Percentiles rank a stretch among this genome's conserved stretches.
Evolutionary conservation across 2,888 invertebrate genomes (phyloP).

Genomic region (Nephrotoma flavescens): DNA sequence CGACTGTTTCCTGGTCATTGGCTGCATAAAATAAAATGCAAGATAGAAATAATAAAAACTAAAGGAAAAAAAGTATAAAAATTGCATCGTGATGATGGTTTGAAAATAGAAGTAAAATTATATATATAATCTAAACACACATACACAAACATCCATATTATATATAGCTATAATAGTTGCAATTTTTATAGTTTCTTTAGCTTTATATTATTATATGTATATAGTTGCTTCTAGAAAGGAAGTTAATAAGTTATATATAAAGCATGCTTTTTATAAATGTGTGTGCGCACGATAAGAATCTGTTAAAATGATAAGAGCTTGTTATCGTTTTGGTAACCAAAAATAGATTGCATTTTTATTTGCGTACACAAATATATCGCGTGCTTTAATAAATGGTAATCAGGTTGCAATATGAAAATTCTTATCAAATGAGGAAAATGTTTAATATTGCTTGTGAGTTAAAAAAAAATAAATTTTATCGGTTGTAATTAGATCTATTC

Average conservation of each 20-base stretch:
- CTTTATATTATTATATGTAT: neutral
- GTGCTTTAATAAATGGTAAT: neutral
- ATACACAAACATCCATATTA: neutral
- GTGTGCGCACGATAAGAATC: no score
- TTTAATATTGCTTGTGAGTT: neutral
- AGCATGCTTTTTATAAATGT: neutral
- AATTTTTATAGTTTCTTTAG: neutral
- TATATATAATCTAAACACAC: neutral
- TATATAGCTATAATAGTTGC: neutral
- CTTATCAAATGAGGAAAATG: neutral
- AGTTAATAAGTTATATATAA: neutral
- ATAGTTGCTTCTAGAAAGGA: neutral
- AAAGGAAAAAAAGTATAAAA: neutral
- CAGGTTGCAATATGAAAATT: neutral
- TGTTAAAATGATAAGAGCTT: neutral
- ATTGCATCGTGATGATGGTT: neutral
- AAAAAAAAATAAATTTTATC: no score
- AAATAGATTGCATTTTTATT: neutral
- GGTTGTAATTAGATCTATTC: no score
- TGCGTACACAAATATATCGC: neutral
- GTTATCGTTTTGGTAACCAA: neutral
- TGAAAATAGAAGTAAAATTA: neutral
- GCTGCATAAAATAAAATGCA: neutral
- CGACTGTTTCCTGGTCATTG: constrained; percentile 7
- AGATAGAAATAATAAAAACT: neutral